A percentile compares a stretch with the other conserved stretches of the same genome.
phyloP scores from a whole-genome alignment of 2,113 vertebrate species.

The Mustela lutreola region DNA sequence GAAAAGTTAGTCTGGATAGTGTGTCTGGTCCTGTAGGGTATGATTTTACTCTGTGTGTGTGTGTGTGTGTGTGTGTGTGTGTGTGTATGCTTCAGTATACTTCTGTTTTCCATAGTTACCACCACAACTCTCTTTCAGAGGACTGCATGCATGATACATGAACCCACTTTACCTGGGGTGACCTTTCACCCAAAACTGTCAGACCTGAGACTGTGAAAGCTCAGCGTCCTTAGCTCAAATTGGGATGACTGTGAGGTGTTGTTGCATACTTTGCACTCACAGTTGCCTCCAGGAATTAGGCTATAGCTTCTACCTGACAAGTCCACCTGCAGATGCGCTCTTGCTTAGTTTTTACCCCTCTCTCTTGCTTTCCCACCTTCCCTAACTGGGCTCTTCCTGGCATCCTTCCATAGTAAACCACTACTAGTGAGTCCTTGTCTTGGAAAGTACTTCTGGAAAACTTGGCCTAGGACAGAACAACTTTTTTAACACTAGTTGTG shows the following conservation, averaged over 20 bases:
- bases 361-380: background rate
- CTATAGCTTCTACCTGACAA: background rate
- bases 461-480: background rate
- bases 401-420: background rate
- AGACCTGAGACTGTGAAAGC: background rate
- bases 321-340: background rate
- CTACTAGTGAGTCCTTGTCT: background rate
- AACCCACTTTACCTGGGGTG: background rate
- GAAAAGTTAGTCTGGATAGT: background rate
- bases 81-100: background rate
- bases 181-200: background rate
- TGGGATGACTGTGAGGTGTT: background rate
- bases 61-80: background rate
- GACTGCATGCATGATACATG: background rate
- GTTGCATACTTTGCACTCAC: no score
- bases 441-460: background rate
- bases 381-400: background rate
- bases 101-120: background rate
- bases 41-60: background rate
- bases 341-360: background rate
- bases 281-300: background rate
- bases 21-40: background rate
- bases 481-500: background rate
- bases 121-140: background rate
- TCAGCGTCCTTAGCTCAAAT: background rate